Evolutionary conservation across 2,113 vertebrate species (phyloP), one percentile per base, ranked within the genome.

Genomic region (Caracal caracal): DNA sequence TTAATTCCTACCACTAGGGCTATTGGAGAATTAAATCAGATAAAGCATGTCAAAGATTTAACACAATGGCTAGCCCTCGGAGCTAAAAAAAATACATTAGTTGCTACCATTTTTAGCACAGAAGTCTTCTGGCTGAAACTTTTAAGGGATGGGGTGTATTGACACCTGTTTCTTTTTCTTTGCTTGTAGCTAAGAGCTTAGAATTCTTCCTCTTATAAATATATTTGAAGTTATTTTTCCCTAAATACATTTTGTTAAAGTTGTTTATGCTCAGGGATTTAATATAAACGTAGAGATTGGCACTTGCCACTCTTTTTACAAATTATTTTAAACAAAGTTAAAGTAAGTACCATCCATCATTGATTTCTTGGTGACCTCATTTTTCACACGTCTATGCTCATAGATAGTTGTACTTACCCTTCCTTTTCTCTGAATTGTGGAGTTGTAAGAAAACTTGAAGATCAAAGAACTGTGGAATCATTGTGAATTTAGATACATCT

Each of bases 251-350:
- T 96, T 95, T 88, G 78, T 90, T 93, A 84, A 92, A 81, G 24
- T 81, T 93, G 73, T 94, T 93, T 76, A 75, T 61, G 35, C 88
- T 96, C 81, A 90, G 12, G 30, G 47, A 63, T 90, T 92, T 96
- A 76, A 81, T 68, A 84, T 93, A 81, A 96, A 90, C 13, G 0
- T 19, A 35, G 79, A 95, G 85, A 90, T 51, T 37, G 40, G 53
- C 78, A 8, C 75, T 94, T 95, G 30, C 15, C 93, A 85, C 24
- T 92, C 22, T 70, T 94, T 87, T 95, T 66, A 81, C 40, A 88
- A 84, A 92, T 96, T 95, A 90, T 96, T 97, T 94, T 85, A 88
- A 97, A 66, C 76, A 88, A 92, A 88, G 84, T 92, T 97, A 91
- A 93, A 86, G 75, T 80, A 51, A 86, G 26, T 61, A 37, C 3